These are phyloP conservation scores for Hoplias malabaricus DNA, from an alignment of 2,113 vertebrate genomes.

Conservation along the genomic window DNA sequence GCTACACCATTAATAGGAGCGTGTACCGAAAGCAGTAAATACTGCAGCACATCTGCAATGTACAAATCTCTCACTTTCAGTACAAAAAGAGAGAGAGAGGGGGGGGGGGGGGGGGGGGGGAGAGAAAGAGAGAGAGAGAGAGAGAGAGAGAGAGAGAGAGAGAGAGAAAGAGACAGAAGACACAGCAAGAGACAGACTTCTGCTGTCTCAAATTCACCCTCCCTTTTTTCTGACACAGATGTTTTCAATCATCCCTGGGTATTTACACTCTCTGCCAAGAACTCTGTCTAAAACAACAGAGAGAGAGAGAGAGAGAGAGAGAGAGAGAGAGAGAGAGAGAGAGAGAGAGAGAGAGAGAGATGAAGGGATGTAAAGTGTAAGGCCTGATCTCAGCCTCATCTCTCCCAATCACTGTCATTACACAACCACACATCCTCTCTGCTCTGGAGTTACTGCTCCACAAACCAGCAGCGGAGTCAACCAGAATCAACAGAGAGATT, in stretches of 20 bases:
- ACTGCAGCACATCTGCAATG: too few species aligned
- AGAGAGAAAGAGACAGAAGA: constrained; percentile 8
- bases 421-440: constrained; percentile 4
- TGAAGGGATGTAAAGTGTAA: constrained; percentile 20
- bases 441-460: constrained; percentile 9
- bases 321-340: not conserved
- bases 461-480: not conserved
- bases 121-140: not conserved
- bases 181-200: not conserved
- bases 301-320: not conserved
- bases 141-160: constrained; percentile 6
- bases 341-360: not conserved
- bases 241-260: constrained; percentile 36
- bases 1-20: too few species aligned
- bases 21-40: too few species aligned
- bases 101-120: too few species aligned
- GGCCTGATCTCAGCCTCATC: constrained; percentile 24
- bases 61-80: too few species aligned
- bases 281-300: constrained; percentile 5
- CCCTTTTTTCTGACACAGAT: not conserved
- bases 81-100: not conserved
- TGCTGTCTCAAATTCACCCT: not conserved
- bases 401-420: constrained; percentile 3
- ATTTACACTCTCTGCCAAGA: constrained; percentile 21
- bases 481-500: not conserved